Evolutionary conservation across 2,113 vertebrate genomes (phyloP), one percentile per base, ranked within the genome.

Genomic region (Gopherus flavomarginatus): DNA sequence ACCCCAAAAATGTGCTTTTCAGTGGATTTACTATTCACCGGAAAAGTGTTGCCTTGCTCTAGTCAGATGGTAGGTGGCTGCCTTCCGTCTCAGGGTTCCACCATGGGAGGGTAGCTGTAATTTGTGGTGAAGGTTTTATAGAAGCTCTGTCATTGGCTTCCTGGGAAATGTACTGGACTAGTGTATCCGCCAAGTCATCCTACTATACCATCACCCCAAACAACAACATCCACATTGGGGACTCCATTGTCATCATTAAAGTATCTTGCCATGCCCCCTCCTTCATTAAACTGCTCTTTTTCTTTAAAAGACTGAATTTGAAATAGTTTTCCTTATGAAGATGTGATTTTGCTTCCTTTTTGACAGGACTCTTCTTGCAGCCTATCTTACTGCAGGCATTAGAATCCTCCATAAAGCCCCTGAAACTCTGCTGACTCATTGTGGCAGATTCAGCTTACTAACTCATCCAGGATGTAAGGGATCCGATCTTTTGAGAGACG

Each of bases 321-420:
- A 92, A 95, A 69, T 72, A 88, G 83, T 44, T 62, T 91, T 86
- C 78, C 26, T 49, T 22, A 65, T 84, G 65, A 81, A 91, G 84
- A 35, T 22, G 4, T 57, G 3, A 1, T 72, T 81, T 90, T 90
- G 13, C 87, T 56, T 81, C 91, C 35, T 35, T 3, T 83, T 3
- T 83, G 5, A 29, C 16, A 78, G 38, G 52, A 27, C 92, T 79
- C 72, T 26, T 69, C 56, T 31, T 87, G 88, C 82, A 85, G 53
- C 47, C n/a, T 10, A 21, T 69, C 31, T 35, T 35, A 69, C 35
- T n/a, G 62, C 17, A 69, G 35, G 35, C 16, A 16, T n/a, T 69
- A 65, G 62, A 35, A n/a, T 65, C 62, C 14, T 65, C 62, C 62
- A 65, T 65, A 19, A 69, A 69, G 8, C 35, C 59, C 6, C 29